Base-by-base conservation (phyloP, 2,888 invertebrate species). In the Troides oblongomaculatus region DNA sequence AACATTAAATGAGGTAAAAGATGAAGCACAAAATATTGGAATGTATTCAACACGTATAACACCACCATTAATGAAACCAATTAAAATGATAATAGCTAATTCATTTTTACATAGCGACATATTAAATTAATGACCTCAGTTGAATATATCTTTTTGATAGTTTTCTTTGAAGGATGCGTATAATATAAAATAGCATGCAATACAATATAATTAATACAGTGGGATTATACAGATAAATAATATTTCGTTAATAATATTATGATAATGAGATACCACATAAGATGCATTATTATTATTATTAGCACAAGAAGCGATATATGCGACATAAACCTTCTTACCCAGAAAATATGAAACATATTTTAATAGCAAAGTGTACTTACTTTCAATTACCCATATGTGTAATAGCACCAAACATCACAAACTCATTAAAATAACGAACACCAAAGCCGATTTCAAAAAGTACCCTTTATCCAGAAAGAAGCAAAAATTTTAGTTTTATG, bases 351-450 rank as follows among this genome's bases (percentile, higher is more conserved):
- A 30, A 58, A 58, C 50, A 75, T 81, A 84, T 79, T 74, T 81
- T 84, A n/a, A 84, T 74, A 81, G 78, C 81, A 82, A 75, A 76
- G 72, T 76, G 79, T 87, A 88, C 88, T 88, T 85, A 88, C 87
- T 74, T 82, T 81, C 76, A 77, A 72, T 75, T 76, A 76, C 79
- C 73, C 75, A 73, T 75, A 77, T 60, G 53, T 73, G 53, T 74
- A 78, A 76, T 78, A 75, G 78, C 79, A 79, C 76, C 79, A 74
- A 81, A 77, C 75, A 76, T 82, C 84, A 87, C 86, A 83, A 72
- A 74, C 75, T 71, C 77, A 75, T 76, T 58, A 23, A 69, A 66
- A 69, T 30, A 74, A 73, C 72, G 75, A 74, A 79, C 79, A 83
- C 83, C 83, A 83, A 84, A 84, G 83, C 85, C 75, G 79, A 76